Base-by-base conservation (phyloP, 2,888 invertebrate species). In the Chirona hameri region DNA sequence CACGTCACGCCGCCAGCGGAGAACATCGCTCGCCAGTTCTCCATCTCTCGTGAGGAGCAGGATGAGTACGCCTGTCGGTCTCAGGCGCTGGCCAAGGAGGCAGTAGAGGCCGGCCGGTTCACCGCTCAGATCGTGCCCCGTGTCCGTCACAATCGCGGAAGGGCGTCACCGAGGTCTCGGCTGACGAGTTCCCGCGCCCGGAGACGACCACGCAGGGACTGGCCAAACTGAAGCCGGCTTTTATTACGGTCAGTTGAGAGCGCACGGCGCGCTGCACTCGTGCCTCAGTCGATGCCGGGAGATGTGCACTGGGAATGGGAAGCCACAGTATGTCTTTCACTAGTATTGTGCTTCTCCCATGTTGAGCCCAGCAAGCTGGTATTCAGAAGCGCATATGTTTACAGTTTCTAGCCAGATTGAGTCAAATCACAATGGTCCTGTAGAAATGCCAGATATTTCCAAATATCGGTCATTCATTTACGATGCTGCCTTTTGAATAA, bases 171-270 rank as follows among this genome's bases (percentile, higher is more conserved):
- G 52, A 57, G 4, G 82, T 85, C 29, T 82, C 79, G 27, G 89
- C 89, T 84, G 95, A 95, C 88, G 95, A 95, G 88, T 93, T 90
- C 87, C 93, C 94, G 9, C 91, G 91, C 86, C 87, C 88, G 69
- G 91, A 90, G 18, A 90, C 91, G 24, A 92, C 91, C 18, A 79
- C 91, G 0, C 92, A 93, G 85, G 87, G 87, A 14, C 88, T 95
- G 79, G 87, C 90, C 83, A 92, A 91, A 87, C 87, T 95, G 55
- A 90, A 88, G 85, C 91, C 95, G 0, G 91, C 88, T 76, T 94
- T 94, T 88, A 86, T 90, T 39, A 90, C 90, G 85, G 92, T 92
- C 21, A 80, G 79, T 10, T 0, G 31, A 7, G 39, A 39, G 39
- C 7, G 2, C 4, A 7, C 7, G 39, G 39, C 2, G 4, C 39